A percentile compares a stretch with the other conserved stretches of the same genome.
Conservation (phyloP, 2,888 invertebrate species). For the Lithosia quadra region DNA sequence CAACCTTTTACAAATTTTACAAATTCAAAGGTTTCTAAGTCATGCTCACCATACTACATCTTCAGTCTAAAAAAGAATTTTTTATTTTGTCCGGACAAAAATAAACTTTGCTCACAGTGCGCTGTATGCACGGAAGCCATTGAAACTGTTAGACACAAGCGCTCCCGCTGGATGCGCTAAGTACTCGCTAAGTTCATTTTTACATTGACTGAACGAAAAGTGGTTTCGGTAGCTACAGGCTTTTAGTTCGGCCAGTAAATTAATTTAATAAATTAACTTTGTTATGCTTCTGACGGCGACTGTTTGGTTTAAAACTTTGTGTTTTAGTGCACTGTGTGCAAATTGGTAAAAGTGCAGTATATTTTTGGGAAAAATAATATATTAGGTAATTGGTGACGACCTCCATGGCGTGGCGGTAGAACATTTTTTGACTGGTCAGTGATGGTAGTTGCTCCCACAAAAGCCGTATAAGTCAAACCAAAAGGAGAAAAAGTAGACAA, state of each 20-base stretch:
- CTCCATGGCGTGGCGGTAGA: no score
- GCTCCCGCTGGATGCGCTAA: constrained; percentile 24
- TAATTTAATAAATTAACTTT: constrained; percentile 16
- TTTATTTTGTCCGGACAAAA: neutral
- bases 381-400: neutral
- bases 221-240: constrained; percentile 23
- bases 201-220: constrained; percentile 29
- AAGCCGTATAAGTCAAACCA: no score
- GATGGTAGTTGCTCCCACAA: no score
- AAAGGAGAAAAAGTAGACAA: no score
- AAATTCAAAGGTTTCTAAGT: neutral
- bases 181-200: constrained; percentile 46
- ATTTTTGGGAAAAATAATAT: neutral
- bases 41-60: no score
- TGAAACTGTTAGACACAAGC: constrained; percentile 45
- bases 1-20: no score
- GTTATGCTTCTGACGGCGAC: neutral
- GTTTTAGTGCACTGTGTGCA: neutral
- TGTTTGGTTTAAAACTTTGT: constrained; percentile 1
- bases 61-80: no score
- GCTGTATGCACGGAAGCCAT: constrained; percentile 23
- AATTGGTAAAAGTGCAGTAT: neutral
- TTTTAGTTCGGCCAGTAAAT: constrained; percentile 16
- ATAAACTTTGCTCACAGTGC: constrained; percentile 14
- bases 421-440: no score